Evolutionary conservation across 2,888 invertebrate species (phyloP).

Genomic region (Coleophora flavipennella): DNA sequence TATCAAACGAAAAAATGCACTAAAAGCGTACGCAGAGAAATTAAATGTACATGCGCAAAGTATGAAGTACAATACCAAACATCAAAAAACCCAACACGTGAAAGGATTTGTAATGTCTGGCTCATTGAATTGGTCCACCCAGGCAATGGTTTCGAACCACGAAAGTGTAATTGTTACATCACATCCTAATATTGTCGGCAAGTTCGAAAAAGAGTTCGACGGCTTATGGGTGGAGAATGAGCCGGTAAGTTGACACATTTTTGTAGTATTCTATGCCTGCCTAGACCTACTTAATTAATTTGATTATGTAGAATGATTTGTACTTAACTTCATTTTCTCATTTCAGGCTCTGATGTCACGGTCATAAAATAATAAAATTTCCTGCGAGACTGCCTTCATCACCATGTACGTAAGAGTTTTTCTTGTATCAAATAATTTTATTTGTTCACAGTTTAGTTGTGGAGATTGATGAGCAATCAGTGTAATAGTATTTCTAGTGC

Average conservation of each 20-base stretch:
- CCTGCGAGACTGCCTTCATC: no score
- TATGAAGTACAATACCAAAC: slow-evolving; percentile 26
- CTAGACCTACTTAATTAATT: no score
- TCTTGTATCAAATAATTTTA: no score
- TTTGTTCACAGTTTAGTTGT: no score
- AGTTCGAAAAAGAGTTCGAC: slow-evolving; percentile 75
- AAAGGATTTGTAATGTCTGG: slow-evolving; percentile 76
- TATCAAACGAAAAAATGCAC: slow-evolving; percentile 44
- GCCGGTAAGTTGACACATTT: slow-evolving; percentile 36
- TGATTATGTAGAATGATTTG: no score
- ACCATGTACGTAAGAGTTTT: no score
- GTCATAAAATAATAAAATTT: no score
- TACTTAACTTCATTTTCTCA: slow-evolving; percentile 2
- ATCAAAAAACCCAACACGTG: slow-evolving; percentile 30
- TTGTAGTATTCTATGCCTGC: neutral
- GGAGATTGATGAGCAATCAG: no score
- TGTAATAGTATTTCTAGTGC: no score
- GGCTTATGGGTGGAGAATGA: slow-evolving; percentile 73
- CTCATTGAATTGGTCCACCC: slow-evolving; percentile 84
- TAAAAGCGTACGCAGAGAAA: slow-evolving; percentile 56
- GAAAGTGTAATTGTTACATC: slow-evolving; percentile 80
- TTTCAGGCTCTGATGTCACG: slow-evolving; percentile 33
- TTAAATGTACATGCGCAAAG: slow-evolving; percentile 48
- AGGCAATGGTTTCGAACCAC: slow-evolving; percentile 79
- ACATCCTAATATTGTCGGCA: slow-evolving; percentile 61